Base-by-base conservation (phyloP, 1,140 invertebrate species). In the Cydia pomonella region DNA sequence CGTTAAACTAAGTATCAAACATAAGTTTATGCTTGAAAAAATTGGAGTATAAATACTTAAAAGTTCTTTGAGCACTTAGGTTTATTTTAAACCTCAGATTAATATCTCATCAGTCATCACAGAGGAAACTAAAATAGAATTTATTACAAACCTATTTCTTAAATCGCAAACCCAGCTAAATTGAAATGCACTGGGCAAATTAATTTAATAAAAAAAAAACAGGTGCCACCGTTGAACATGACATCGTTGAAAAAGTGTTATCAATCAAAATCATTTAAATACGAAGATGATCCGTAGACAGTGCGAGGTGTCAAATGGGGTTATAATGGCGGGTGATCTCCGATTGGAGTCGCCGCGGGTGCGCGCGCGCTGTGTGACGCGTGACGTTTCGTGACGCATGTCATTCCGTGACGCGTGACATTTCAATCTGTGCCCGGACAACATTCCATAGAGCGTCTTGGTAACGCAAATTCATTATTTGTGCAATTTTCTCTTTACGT, bases 241-340 rank as follows among this genome's bases (percentile, higher is more conserved):
- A 59, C 53, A 23, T 59, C 7, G 21, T 59, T 21, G 53, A 23
- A 59, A 59, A 59, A 23, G 53, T n/a, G 53, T 59, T 59, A 59
- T 81, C 72, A 76, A 81, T 79, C 78, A 79, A 81, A 82, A 84
- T 82, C 79, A 82, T 81, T 81, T 77, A 81, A 84, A 81, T 82
- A 74, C 75, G 71, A 78, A 76, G 63, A 81, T 81, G 76, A 77
- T 72, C 79, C 79, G 74, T 81, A 82, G 81, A 82, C 79, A 81
- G 79, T 80, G 74, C 75, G 63, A 77, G 47, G 47, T 64, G 75
- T 59, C 79, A 79, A 79, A 85, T 85, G 81, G 73, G 71, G 81
- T 85, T 85, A 84, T 85, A 85, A 84, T 84, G 79, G 53, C 63
- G 44, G 77, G 79, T 77, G 79, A 79, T 78, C 64, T 44, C 74